A percentile compares a stretch with the other conserved stretches of the same genome.
Conservation (phyloP, 2,888 invertebrate species). For the Homarus gammarus region DNA sequence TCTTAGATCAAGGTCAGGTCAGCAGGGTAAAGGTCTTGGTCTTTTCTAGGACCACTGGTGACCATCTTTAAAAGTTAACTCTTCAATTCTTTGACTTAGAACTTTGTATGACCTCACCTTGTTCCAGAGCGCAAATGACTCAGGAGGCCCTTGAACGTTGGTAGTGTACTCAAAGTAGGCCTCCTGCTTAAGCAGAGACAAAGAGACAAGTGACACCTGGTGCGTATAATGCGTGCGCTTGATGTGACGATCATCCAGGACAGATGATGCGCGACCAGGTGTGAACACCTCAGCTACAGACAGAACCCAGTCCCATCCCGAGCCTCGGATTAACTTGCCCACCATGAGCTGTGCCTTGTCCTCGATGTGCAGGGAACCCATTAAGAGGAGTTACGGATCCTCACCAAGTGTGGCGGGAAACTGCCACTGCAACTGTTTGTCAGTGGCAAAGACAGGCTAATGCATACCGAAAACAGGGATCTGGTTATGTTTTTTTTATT, state of each 20-base stretch:
- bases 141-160: background rate
- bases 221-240: slow-evolving; percentile 73
- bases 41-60: no score
- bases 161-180: background rate
- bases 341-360: slow-evolving; percentile 77
- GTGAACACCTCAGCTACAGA: slow-evolving; percentile 76
- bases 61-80: no score
- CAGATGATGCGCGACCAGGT: slow-evolving; percentile 76
- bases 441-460: slow-evolving; percentile 77
- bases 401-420: slow-evolving; percentile 77
- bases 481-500: no score
- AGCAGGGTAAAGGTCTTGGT: no score
- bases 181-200: slow-evolving; percentile 61
- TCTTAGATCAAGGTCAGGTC: no score
- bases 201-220: slow-evolving; percentile 76
- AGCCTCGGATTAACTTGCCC: slow-evolving; percentile 76
- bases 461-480: no score
- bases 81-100: no score
- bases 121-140: background rate
- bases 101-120: no score
- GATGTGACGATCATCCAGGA: slow-evolving; percentile 50
- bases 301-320: slow-evolving; percentile 77
- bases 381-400: slow-evolving; percentile 77
- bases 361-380: slow-evolving; percentile 78
- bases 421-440: slow-evolving; percentile 77